A percentile compares a stretch with the other conserved stretches of the same genome.
phyloP scores from a whole-genome alignment of 2,888 invertebrate genomes.

The Myopa tessellatipennis region DNA sequence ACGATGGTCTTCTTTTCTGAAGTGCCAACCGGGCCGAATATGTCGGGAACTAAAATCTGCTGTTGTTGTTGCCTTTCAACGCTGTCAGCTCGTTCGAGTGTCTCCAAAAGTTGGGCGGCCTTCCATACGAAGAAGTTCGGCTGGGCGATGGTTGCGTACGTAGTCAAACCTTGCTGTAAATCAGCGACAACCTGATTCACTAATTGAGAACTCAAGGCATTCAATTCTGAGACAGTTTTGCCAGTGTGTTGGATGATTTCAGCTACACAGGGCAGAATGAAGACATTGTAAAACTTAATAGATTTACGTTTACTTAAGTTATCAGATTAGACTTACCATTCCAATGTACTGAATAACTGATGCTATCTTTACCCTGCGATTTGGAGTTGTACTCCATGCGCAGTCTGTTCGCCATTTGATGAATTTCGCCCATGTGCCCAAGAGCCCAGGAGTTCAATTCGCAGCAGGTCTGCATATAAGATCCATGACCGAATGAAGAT shows the following conservation, averaged over 20 bases:
- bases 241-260: slow-evolving; percentile 60
- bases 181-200: slow-evolving; percentile 61
- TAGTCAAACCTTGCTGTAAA: slow-evolving; percentile 59
- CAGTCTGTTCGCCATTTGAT: slow-evolving; percentile 60
- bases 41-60: slow-evolving; percentile 59
- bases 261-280: slow-evolving; percentile 47
- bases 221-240: slow-evolving; percentile 59
- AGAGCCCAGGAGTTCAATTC: slow-evolving; percentile 60
- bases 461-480: slow-evolving; percentile 43
- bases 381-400: slow-evolving; percentile 60
- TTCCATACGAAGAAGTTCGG: slow-evolving; percentile 65
- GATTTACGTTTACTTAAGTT: neutral
- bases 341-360: slow-evolving; percentile 52
- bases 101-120: slow-evolving; percentile 58
- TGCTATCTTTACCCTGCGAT: slow-evolving; percentile 52
- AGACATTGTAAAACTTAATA: neutral
- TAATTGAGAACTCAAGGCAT: slow-evolving; percentile 52
- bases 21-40: slow-evolving; percentile 51
- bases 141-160: slow-evolving; percentile 58
- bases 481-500: slow-evolving; percentile 39
- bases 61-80: slow-evolving; percentile 51
- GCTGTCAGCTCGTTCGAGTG: slow-evolving; percentile 45
- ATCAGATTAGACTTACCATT: slow-evolving; percentile 53
- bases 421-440: slow-evolving; percentile 58
- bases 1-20: slow-evolving; percentile 55